Base-by-base conservation (phyloP, 1,140 invertebrate species). In the Plutomurus gul region DNA sequence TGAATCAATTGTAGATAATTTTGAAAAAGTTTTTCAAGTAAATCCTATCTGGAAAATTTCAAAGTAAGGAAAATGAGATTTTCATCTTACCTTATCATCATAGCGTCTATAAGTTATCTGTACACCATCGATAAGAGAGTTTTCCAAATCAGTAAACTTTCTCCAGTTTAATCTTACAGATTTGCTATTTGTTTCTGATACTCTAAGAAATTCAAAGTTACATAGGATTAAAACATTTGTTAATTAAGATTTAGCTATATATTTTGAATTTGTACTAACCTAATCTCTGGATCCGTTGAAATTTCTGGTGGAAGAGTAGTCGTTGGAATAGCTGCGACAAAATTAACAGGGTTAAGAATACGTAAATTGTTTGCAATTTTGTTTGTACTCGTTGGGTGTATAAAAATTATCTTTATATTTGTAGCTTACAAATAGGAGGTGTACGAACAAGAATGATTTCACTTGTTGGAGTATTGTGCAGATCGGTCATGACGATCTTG, bases 91-190 rank as follows among this genome's bases (percentile, higher is more conserved):
- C 86, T 91, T 91, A 43, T 90, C 90, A 56, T 91, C 90, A 1
- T 90, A 86, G 83, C 92, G 91, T 84, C 92, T 93, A 84, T 93
- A 95, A 73, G 91, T 87, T 13, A 93, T 83, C 80, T 92, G 91
- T 18, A 93, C 89, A 1, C 92, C 92, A 82, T 93, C 92, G 80
- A 93, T 91, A 81, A 91, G 91, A 73, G 92, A 91, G 78, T 94
- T 85, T 85, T 96, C 95, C 20, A 92, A 90, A 65, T 93, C 91
- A 1, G 89, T 89, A 81, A 96, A 93, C 84, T 92, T 92, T 81
- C 93, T 90, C 95, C 95, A 97, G 37, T 88, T 90, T 0, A 96
- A 88, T 65, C 91, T 91, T 1, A 93, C 90, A 85, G 91, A 93
- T 0, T 91, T 94, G 8, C 93, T 90, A 82, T 95, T 94, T 0